Conservation (phyloP, 2,888 invertebrate species). For the Epistrophella euchroma region DNA sequence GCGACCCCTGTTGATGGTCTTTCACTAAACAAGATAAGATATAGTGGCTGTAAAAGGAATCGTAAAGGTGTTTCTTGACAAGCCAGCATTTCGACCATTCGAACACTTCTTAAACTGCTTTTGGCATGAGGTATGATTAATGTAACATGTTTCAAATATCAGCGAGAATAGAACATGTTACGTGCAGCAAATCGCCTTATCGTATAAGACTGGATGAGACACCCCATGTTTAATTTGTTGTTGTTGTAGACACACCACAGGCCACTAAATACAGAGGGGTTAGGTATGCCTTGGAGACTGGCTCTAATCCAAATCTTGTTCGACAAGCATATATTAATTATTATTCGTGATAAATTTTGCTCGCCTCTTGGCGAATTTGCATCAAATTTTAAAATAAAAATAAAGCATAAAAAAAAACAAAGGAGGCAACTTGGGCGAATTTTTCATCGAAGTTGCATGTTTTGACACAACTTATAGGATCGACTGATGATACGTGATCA, state of each 20-base stretch:
- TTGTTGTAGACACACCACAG: slow-evolving; percentile 38
- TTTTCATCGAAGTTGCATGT: slow-evolving; percentile 48
- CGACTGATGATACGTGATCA: neutral
- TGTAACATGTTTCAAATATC: slow-evolving; percentile 55
- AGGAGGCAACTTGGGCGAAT: slow-evolving; percentile 23
- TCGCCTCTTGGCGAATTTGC: slow-evolving; percentile 61
- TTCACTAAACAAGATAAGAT: slow-evolving; percentile 38
- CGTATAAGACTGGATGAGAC: slow-evolving; percentile 65
- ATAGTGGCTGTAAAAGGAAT: slow-evolving; percentile 35
- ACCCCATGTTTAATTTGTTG: slow-evolving; percentile 43
- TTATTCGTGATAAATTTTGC: slow-evolving; percentile 65
- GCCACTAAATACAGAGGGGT: slow-evolving; percentile 29
- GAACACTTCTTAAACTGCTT: slow-evolving; percentile 30
- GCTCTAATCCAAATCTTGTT: slow-evolving; percentile 72
- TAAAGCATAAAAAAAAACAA: neutral
- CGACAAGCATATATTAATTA: slow-evolving; percentile 74
- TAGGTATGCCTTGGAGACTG: slow-evolving; percentile 49
- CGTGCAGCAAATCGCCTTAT: slow-evolving; percentile 61
- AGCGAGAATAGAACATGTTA: slow-evolving; percentile 63
- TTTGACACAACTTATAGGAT: slow-evolving; percentile 30
- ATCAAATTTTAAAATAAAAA: slow-evolving; percentile 29
- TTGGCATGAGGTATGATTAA: slow-evolving; percentile 65
- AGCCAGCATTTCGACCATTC: slow-evolving; percentile 30
- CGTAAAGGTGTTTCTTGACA: slow-evolving; percentile 47
- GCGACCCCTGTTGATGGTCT: slow-evolving; percentile 64